Conservation (phyloP, 2,888 invertebrate species). For the Ctenicera cuprea region DNA sequence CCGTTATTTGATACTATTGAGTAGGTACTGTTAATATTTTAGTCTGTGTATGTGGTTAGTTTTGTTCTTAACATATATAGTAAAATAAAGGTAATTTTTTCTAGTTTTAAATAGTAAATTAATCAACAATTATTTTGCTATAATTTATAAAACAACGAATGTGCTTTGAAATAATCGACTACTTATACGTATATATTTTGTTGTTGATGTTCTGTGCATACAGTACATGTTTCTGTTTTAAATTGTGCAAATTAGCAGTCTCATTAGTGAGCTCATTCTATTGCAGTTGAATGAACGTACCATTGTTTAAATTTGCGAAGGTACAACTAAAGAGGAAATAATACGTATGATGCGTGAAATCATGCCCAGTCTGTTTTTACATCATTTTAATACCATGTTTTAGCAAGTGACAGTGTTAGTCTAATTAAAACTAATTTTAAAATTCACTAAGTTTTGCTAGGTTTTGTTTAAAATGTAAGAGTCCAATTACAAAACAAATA, state of each 20-base stretch:
- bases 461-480: background rate
- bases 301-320: conserved; percentile 6
- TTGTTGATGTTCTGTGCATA: too few relatives aligned
- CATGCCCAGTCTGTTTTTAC: background rate
- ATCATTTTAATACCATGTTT: conserved; percentile 2
- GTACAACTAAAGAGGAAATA: conserved; percentile 1
- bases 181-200: too few relatives aligned
- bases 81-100: too few relatives aligned
- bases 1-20: background rate
- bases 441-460: background rate
- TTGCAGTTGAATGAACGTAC: conserved; percentile 10
- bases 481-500: too few relatives aligned
- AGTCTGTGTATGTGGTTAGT: background rate
- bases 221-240: too few relatives aligned
- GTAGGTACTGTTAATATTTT: background rate
- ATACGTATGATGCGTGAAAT: background rate
- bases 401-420: background rate
- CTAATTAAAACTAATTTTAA: conserved; percentile 6
- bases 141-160: too few relatives aligned
- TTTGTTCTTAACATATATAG: too few relatives aligned
- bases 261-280: background rate
- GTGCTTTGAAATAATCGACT: too few relatives aligned
- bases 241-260: too few relatives aligned
- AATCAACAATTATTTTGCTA: too few relatives aligned
- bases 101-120: too few relatives aligned